Evolutionary conservation across 2,797 vertebrate genomes (phyloP).

Genomic region (Sebastes itinus): DNA sequence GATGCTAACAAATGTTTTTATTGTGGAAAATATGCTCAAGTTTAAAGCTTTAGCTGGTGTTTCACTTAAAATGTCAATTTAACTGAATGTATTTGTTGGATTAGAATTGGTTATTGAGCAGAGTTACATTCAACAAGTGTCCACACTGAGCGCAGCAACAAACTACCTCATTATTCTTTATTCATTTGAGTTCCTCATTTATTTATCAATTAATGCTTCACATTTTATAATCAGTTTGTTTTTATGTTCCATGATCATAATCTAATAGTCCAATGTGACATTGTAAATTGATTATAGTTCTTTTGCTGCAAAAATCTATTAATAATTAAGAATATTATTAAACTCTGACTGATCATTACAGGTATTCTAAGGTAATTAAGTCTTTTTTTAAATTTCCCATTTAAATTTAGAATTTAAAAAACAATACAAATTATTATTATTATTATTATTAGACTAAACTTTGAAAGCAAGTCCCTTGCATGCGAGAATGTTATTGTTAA

Average conservation of each 20-base stretch:
- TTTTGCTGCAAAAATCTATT: neutral
- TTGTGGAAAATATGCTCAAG: neutral
- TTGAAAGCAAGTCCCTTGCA: neutral
- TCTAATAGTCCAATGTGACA: neutral
- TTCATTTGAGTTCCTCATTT: neutral
- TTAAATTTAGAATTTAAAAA: too few relatives aligned
- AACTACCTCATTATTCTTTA: neutral
- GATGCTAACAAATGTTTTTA: neutral
- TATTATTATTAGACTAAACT: neutral
- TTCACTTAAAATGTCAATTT: neutral
- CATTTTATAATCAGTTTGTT: neutral
- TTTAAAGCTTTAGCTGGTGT: neutral
- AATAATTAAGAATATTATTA: too few relatives aligned
- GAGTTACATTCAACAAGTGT: conserved; percentile 19
- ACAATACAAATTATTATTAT: too few relatives aligned
- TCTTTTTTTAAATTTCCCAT: too few relatives aligned
- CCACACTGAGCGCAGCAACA: neutral
- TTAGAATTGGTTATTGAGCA: neutral
- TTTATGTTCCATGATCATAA: neutral
- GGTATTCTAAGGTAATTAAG: neutral
- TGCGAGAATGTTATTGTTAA: neutral
- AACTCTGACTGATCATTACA: too few relatives aligned
- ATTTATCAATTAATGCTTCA: neutral
- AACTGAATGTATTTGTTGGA: neutral
- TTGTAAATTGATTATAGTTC: neutral